Percentiles rank a stretch among this genome's conserved stretches.
Evolutionary conservation across 2,797 vertebrate genomes (phyloP).

Genomic region (Garrulus glandarius): DNA sequence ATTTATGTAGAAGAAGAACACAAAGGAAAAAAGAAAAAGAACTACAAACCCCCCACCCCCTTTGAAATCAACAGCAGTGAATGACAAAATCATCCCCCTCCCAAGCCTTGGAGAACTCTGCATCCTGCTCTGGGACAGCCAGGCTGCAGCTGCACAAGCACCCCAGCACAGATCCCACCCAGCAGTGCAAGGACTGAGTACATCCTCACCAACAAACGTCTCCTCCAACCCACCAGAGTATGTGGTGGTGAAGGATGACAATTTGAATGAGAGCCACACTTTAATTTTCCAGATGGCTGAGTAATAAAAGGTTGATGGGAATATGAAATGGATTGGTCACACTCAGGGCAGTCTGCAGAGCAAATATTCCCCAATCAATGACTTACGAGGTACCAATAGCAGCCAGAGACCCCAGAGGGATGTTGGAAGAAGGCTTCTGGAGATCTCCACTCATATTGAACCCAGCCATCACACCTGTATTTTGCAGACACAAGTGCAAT

Average conservation of each 20-base stretch:
- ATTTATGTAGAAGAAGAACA: background rate
- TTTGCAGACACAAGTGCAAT: constrained; percentile 16
- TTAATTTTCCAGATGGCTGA: constrained; percentile 69
- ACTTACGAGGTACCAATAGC: constrained; percentile 95
- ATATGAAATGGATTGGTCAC: constrained; percentile 51
- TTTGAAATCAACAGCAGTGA: background rate
- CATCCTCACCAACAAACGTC: background rate
- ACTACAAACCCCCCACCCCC: rapidly evolving
- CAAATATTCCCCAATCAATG: background rate
- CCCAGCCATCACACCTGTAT: constrained; percentile 94
- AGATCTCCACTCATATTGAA: constrained; percentile 99
- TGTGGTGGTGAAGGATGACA: background rate
- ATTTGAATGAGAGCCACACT: constrained; percentile 51
- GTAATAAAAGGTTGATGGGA: constrained; percentile 50
- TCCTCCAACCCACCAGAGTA: background rate
- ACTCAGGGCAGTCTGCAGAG: constrained; percentile 17
- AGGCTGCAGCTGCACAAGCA: background rate
- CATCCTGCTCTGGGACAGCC: background rate
- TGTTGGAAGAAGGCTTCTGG: constrained; percentile 86
- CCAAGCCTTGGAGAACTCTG: background rate
- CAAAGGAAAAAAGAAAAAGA: rapidly evolving
- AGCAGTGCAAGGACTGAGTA: background rate
- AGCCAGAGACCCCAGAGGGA: constrained; percentile 92
- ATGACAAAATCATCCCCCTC: background rate
- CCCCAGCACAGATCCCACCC: background rate